A percentile compares a stretch with the other conserved stretches of the same genome.
phyloP scores from a whole-genome alignment of 2,113 vertebrate species.

The Acrocephalus kingi region DNA sequence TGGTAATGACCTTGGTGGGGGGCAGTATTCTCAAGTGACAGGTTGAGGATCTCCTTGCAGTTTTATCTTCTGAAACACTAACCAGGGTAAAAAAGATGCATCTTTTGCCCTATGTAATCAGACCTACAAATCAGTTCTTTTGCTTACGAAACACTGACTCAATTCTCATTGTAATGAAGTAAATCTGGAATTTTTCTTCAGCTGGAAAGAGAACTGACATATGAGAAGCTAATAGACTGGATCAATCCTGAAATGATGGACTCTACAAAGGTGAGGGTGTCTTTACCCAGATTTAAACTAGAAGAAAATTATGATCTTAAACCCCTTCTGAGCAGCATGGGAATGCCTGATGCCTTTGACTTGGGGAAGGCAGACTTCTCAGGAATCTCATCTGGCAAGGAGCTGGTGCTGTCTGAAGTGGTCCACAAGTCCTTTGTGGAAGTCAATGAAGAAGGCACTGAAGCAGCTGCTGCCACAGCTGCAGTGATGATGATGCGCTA shows the following conservation, averaged over 20 bases:
- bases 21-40: too few relatives aligned
- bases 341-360: slow-evolving; percentile 83
- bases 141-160: too few relatives aligned
- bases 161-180: neutral
- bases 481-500: slow-evolving; percentile 36
- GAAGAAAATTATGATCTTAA: slow-evolving; percentile 81
- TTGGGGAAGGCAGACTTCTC: slow-evolving; percentile 67
- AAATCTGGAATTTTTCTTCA: slow-evolving; percentile 16
- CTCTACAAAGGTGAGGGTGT: slow-evolving; percentile 65
- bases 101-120: neutral
- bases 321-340: slow-evolving; percentile 73
- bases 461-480: slow-evolving; percentile 84
- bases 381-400: slow-evolving; percentile 74
- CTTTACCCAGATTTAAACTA: slow-evolving; percentile 83
- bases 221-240: slow-evolving; percentile 81
- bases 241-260: slow-evolving; percentile 77
- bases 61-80: too few relatives aligned
- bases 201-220: slow-evolving; percentile 81
- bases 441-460: slow-evolving; percentile 91
- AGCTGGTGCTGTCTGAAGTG: slow-evolving; percentile 83
- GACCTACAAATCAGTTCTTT: too few relatives aligned
- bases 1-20: too few relatives aligned
- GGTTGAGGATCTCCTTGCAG: too few relatives aligned
- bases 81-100: too few relatives aligned
- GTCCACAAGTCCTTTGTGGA: slow-evolving; percentile 90